Evolutionary conservation across 2,888 invertebrate genomes (phyloP), one percentile per base, ranked within the genome.

Genomic region (Pseudanteris insignis): DNA sequence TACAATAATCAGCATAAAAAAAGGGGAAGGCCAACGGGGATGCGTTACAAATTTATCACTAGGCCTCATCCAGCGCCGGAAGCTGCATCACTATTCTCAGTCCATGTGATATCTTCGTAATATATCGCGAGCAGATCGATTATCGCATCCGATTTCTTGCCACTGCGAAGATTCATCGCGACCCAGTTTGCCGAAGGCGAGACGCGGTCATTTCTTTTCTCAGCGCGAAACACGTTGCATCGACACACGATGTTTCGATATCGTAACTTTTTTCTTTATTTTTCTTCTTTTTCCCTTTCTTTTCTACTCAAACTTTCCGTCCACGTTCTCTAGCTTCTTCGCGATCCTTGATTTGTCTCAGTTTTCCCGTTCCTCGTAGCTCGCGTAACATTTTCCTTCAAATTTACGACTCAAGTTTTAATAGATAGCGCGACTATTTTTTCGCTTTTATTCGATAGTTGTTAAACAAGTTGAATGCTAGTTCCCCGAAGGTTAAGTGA

Each of bases 121-220:
- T 69, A 67, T 69, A 69, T 68, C 69, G 58, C 67, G 60, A 62
- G 46, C 60, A 63, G 70, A 72, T 72, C 73, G 73, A 71, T 73
- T 71, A 71, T 72, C 73, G 70, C 70, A 58, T 64, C 67, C 67
- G 72, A 72, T 72, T 72, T 68, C 68, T n/a, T n/a, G n/a, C n/a
- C n/a, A 47, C 61, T 21, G 54, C 36, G 6, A 43, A 62, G 62
- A 57, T 62, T 55, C 62, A 57, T 53, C 57, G 62, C 62, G 50
- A 44, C 51, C 55, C 30, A 51, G 43, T 53, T 57, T 37, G 57
- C 62, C 51, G n/a, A n/a, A n/a, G n/a, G n/a, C n/a, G n/a, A n/a
- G n/a, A 36, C 33, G 47, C 21, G 51, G 30, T 25, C 59, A 30
- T 59, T 51, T 51, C 51, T 59, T 60, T 40, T 18, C 26, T 36